Evolutionary conservation across 64 coral and sea anemone genomes (phyloP), one percentile per base, ranked within the genome.

Genomic region (Dendrophyllia cribrosa): DNA sequence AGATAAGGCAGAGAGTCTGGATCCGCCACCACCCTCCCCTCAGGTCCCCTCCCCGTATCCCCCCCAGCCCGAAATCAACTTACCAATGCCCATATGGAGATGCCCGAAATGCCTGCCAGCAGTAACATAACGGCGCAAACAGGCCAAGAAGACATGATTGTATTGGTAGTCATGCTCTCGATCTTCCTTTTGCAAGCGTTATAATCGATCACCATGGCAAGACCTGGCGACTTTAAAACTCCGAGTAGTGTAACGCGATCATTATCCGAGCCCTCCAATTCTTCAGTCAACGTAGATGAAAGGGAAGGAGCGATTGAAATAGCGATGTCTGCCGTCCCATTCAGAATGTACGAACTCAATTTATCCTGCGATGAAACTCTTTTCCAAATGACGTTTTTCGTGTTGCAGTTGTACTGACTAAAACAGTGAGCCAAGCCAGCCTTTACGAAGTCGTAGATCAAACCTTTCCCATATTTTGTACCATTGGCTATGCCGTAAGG

Each of bases 61-160:
- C 6, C 51, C 9, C 52, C 6, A 3, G 11, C 6, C 52, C 52
- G 52, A 8, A 56, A 56, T 56, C 11, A 6, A 56, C 52, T 55
- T 55, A 90, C 88, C 88, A 90, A 51, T 44, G 67, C 60, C 88
- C 88, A 90, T 19, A 90, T 70, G 5, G 67, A 52, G 63, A 90
- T 70, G 3, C 88, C 88, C 4, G 88, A 77, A 81, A 80, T 90
- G 11, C 74, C 88, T 17, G 88, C 88, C 51, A 90, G 14, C 6
- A 90, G 46, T 8, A 90, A n/a, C 59, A 82, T 82, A 26, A 72
- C 66, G 9, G 48, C 61, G 5, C 63, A 70, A 58, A 90, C 49
- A 43, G 88, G 88, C 75, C 74, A 90, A 47, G 79, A 43, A 47
- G 79, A 83, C 16, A 83, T 43, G 17, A 83, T 83, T 20, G 79